Percentiles rank a stretch among this genome's conserved stretches.
These are phyloP conservation scores for Chlorodrepanis virens DNA, from an alignment of 2,113 vertebrate genomes.

Conservation along the genomic window DNA sequence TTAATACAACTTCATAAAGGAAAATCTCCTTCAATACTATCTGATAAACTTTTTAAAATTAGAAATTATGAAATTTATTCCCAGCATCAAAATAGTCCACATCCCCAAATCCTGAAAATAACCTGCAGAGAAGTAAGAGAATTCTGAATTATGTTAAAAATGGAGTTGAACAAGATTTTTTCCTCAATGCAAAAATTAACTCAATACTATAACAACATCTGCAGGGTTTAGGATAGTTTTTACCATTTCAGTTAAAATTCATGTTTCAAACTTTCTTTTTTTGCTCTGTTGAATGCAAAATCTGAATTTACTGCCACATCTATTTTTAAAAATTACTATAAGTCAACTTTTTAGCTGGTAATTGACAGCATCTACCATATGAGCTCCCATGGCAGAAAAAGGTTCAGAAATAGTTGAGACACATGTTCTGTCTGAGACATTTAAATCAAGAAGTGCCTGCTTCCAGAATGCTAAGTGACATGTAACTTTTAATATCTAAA, in stretches of 20 bases:
- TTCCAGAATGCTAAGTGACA: background rate
- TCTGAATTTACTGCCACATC: background rate
- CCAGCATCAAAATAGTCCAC: background rate
- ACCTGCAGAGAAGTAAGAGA: background rate
- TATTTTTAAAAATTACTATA: background rate
- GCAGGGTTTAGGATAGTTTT: background rate
- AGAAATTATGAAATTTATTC: background rate
- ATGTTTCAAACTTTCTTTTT: background rate
- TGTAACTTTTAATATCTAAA: background rate
- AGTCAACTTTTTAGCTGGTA: background rate
- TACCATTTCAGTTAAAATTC: background rate
- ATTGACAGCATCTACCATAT: background rate
- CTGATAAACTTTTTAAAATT: background rate
- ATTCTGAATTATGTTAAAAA: background rate
- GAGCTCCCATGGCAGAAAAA: background rate
- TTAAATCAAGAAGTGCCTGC: background rate
- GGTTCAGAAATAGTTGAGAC: background rate
- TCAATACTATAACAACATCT: background rate
- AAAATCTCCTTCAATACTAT: background rate
- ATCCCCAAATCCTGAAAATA: background rate
- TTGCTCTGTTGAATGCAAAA: background rate
- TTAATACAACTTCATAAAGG: background rate
- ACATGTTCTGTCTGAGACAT: background rate
- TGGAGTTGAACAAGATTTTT: background rate
- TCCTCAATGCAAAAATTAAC: background rate